Conservation (phyloP, 2,797 vertebrate species). For the Alectoris magna region DNA sequence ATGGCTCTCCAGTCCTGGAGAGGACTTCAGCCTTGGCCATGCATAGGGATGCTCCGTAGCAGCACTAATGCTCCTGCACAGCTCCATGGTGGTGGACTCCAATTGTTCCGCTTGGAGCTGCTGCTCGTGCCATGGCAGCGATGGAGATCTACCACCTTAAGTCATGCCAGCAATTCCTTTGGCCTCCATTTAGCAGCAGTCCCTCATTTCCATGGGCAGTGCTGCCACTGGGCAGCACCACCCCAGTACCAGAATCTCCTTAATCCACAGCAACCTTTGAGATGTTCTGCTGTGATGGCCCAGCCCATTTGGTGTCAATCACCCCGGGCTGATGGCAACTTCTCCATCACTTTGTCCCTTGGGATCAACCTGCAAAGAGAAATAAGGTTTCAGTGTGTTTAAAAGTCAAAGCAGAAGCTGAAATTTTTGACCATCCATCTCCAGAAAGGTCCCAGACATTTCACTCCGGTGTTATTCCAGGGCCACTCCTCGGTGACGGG, state of each 20-base stretch:
- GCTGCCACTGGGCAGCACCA: neutral
- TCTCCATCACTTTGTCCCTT: neutral
- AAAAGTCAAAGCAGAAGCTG: neutral
- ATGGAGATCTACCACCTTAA: no score
- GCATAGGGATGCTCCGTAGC: neutral
- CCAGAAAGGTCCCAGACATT: neutral
- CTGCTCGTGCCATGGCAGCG: no score
- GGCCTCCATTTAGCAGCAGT: no score
- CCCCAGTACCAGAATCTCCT: neutral
- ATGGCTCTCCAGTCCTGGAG: neutral
- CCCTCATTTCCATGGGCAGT: no score
- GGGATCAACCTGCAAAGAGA: neutral
- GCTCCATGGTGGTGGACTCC: neutral
- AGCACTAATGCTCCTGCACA: no score
- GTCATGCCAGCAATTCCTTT: no score
- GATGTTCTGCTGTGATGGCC: neutral
- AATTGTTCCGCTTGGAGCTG: no score
- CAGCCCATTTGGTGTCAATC: neutral
- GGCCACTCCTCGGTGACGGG: neutral
- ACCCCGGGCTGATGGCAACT: neutral
- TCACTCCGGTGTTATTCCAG: rapidly evolving
- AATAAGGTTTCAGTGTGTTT: neutral
- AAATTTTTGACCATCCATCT: neutral
- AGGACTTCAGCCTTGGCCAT: neutral
- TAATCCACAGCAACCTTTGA: neutral